Evolutionary conservation across 2,113 vertebrate genomes (phyloP).

Genomic region (Nestor notabilis): DNA sequence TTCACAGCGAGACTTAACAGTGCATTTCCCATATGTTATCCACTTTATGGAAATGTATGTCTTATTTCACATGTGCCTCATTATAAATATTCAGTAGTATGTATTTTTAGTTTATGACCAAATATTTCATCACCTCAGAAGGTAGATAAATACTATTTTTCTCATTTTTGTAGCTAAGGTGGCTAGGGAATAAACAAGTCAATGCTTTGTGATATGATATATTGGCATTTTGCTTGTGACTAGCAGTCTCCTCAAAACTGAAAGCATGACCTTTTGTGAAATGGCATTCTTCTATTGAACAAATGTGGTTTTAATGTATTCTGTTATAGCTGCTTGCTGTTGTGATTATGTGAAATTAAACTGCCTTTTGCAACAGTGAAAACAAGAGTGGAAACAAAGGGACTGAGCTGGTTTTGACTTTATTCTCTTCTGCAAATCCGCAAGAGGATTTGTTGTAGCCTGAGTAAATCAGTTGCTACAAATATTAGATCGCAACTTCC

Average conservation of each 20-base stretch:
- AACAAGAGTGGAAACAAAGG: background rate
- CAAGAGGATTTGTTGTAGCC: background rate
- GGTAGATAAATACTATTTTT: background rate
- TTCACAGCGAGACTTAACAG: background rate
- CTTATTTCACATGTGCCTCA: background rate
- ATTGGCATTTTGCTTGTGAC: conserved; percentile 45
- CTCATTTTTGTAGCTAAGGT: background rate
- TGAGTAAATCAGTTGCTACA: background rate
- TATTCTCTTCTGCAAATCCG: background rate
- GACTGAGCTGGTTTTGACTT: background rate
- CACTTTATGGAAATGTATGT: background rate
- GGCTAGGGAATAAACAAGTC: background rate
- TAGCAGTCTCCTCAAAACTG: conserved; percentile 21
- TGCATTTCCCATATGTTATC: background rate
- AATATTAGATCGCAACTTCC: background rate
- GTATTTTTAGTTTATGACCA: background rate
- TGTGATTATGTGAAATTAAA: background rate
- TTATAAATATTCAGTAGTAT: background rate
- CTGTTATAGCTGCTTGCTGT: conserved; percentile 33
- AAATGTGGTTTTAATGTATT: conserved; percentile 43
- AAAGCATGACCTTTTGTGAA: conserved; percentile 54
- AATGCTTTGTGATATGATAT: background rate
- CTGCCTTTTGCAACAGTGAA: background rate
- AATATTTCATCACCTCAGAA: background rate
- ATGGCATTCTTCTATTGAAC: conserved; percentile 41